Percentiles rank a stretch among this genome's conserved stretches.
phyloP scores from a whole-genome alignment of 2,888 invertebrate species.

The Poecilus cupreus region DNA sequence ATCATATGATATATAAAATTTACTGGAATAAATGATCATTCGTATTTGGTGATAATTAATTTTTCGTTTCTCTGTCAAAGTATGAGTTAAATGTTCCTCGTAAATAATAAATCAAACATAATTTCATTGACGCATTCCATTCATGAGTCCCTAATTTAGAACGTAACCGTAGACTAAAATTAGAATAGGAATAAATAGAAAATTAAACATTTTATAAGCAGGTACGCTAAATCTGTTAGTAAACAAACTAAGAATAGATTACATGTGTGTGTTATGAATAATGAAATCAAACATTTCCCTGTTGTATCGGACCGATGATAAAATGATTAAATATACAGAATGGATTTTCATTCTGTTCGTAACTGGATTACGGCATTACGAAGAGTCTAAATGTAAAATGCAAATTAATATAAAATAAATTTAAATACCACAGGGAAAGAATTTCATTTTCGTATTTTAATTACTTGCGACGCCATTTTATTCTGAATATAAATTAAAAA shows the following conservation, averaged over 20 bases:
- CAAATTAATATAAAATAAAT: conserved; percentile 13
- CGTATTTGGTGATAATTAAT: too few species aligned
- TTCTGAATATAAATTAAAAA: conserved; percentile 10
- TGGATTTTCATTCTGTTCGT: not conserved
- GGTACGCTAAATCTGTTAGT: not conserved
- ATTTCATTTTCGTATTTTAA: conserved; percentile 30
- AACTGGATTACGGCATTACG: not conserved
- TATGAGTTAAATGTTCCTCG: too few species aligned
- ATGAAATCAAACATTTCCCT: conserved; percentile 21
- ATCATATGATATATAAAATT: too few species aligned
- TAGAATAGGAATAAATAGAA: not conserved
- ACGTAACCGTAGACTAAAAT: too few species aligned
- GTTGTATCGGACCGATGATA: not conserved
- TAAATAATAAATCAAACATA: too few species aligned
- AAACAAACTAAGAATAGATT: conserved; percentile 1
- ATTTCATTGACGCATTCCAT: not conserved
- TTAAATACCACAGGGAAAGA: conserved; percentile 8
- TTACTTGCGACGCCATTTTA: conserved; percentile 11
- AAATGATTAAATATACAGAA: conserved; percentile 9
- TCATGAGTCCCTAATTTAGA: not conserved
- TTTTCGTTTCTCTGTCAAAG: too few species aligned
- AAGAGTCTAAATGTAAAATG: not conserved
- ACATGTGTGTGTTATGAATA: not conserved
- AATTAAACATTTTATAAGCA: not conserved
- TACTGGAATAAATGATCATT: too few species aligned